These are phyloP conservation scores for Cylloceria caligata DNA, from an alignment of 2,888 invertebrate genomes.

Conservation along the genomic window DNA sequence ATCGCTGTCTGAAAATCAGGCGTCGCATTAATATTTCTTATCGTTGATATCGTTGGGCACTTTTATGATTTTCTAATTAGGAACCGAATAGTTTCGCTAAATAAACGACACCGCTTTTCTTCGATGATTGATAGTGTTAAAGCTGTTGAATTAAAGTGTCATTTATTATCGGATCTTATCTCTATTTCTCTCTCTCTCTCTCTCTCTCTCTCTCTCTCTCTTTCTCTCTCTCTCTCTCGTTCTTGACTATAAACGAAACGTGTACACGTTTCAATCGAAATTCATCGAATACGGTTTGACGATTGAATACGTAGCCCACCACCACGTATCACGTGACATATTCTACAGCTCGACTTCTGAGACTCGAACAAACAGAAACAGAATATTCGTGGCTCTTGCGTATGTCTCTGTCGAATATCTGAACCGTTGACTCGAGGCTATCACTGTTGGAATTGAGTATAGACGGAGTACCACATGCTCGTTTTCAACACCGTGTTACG, in stretches of 20 bases:
- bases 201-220: too few species aligned
- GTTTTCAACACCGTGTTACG: background rate
- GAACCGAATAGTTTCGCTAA: background rate
- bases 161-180: constrained; percentile 53
- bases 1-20: background rate
- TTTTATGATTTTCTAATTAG: constrained; percentile 5
- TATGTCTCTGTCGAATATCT: constrained; percentile 2
- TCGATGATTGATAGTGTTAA: constrained; percentile 36
- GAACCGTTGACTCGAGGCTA: constrained; percentile 23
- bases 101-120: constrained; percentile 1
- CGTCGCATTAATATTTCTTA: constrained; percentile 12
- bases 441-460: constrained; percentile 16
- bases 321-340: constrained; percentile 41
- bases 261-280: constrained; percentile 31
- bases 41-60: background rate
- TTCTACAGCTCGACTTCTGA: background rate
- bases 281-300: constrained; percentile 12
- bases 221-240: too few species aligned
- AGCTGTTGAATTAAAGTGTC: constrained; percentile 46
- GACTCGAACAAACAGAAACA: background rate
- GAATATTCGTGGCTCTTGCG: background rate
- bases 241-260: background rate
- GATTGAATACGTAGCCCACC: constrained; percentile 11
- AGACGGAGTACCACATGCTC: constrained; percentile 26
- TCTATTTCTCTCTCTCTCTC: background rate